These are phyloP conservation scores for Pollenia labialis DNA, from an alignment of 2,888 invertebrate species.

Conservation along the genomic window DNA sequence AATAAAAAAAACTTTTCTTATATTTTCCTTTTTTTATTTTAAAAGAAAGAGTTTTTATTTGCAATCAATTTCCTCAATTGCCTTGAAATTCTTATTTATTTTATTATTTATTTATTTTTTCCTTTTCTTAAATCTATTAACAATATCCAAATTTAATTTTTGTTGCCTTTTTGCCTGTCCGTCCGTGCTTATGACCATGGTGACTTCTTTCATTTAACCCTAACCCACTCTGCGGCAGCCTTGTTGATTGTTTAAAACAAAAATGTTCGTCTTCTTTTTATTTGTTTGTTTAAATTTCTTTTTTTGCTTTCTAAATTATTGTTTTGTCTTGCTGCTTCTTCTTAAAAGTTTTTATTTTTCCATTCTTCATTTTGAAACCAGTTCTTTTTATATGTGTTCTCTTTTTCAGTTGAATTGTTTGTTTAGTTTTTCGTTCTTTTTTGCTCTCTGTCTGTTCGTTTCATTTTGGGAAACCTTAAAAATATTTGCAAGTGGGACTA, in stretches of 20 bases:
- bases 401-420: conserved; percentile 33
- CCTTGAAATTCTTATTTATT: conserved; percentile 32
- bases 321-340: conserved; percentile 6
- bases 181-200: conserved; percentile 43
- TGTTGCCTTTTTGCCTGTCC: conserved; percentile 7
- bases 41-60: background rate
- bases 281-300: conserved; percentile 17
- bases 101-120: conserved; percentile 5
- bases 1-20: too few relatives aligned
- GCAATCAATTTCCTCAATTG: conserved; percentile 9
- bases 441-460: conserved; percentile 8
- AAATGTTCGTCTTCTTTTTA: conserved; percentile 35
- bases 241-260: conserved; percentile 62
- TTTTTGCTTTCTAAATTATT: background rate
- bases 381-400: conserved; percentile 31
- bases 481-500: conserved; percentile 28
- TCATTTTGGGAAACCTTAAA: conserved; percentile 62
- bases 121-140: conserved; percentile 34
- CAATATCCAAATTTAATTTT: conserved; percentile 18
- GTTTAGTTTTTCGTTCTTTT: background rate
- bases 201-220: conserved; percentile 59
- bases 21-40: too few relatives aligned
- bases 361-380: conserved; percentile 3
- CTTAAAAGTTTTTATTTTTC: background rate
- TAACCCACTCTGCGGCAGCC: conserved; percentile 69